A percentile compares a stretch with the other conserved stretches of the same genome.
phyloP scores from a whole-genome alignment of 2,797 vertebrate species.

The Megaceryle alcyon region DNA sequence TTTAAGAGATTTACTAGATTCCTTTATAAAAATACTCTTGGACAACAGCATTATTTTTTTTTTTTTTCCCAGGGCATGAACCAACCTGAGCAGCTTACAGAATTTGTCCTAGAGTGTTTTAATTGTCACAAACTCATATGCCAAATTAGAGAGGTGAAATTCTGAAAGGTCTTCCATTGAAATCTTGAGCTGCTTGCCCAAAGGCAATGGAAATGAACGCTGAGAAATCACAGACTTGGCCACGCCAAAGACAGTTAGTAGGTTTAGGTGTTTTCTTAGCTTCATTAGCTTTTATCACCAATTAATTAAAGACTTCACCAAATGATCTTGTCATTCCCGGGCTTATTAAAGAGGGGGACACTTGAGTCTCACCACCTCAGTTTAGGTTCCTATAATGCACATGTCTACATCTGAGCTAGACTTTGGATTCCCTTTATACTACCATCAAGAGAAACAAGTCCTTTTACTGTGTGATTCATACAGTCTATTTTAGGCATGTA shows the following conservation, averaged over 20 bases:
- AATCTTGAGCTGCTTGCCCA: slow-evolving; percentile 6
- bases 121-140: not conserved
- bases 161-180: not conserved
- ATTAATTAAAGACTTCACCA: slow-evolving; percentile 67
- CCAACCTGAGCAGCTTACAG: slow-evolving; percentile 43
- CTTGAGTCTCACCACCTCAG: not conserved
- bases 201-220: slow-evolving; percentile 58
- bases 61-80: not conserved
- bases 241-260: slow-evolving; percentile 17
- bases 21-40: slow-evolving; percentile 1
- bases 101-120: not conserved
- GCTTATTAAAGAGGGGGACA: not conserved
- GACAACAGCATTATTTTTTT: not conserved
- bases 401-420: not conserved
- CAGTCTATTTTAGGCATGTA: not conserved
- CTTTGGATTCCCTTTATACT: not conserved
- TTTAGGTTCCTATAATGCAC: not conserved
- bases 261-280: not conserved
- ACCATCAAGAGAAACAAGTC: not conserved
- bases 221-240: slow-evolving; percentile 31
- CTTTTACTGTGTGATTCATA: not conserved
- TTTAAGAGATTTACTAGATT: slow-evolving; percentile 2
- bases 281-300: slow-evolving; percentile 61
- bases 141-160: slow-evolving; percentile 43
- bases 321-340: slow-evolving; percentile 7